Evolutionary conservation across 1,140 invertebrate genomes (phyloP).

Genomic region (Bombus waltoni): DNA sequence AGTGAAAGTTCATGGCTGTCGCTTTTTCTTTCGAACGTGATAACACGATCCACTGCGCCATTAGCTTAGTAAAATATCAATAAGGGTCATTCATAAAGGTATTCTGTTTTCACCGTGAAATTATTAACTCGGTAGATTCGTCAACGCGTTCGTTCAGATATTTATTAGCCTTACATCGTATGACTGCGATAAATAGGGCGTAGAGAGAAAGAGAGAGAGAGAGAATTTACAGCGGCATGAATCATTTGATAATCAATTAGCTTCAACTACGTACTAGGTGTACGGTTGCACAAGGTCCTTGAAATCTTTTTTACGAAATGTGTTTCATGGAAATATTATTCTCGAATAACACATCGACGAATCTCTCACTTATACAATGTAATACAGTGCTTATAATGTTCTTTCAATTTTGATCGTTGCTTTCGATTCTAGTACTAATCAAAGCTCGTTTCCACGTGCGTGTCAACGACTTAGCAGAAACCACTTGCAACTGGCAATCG

Average conservation of each 20-base stretch:
- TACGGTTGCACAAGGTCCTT: neutral
- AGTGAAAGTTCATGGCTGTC: slow-evolving; percentile 64
- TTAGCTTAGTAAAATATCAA: slow-evolving; percentile 54
- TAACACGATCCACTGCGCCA: slow-evolving; percentile 49
- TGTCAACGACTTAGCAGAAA: neutral
- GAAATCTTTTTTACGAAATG: neutral
- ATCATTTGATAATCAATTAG: neutral
- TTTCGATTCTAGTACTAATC: neutral
- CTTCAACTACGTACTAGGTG: too few species aligned
- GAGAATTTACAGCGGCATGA: neutral
- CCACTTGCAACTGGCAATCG: neutral
- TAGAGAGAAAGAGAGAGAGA: neutral
- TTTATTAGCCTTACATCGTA: neutral
- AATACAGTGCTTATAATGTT: too few species aligned
- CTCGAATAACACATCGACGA: too few species aligned
- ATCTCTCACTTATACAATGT: too few species aligned
- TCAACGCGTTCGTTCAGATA: slow-evolving; percentile 5
- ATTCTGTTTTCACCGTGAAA: neutral
- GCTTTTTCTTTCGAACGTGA: slow-evolving; percentile 59
- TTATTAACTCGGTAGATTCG: slow-evolving; percentile 19
- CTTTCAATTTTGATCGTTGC: neutral
- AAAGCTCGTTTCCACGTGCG: neutral
- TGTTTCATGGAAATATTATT: neutral
- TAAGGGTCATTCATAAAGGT: slow-evolving; percentile 8
- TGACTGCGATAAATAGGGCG: too few species aligned